Conservation (phyloP, 2,797 vertebrate genomes). For the Tinamus major region DNA sequence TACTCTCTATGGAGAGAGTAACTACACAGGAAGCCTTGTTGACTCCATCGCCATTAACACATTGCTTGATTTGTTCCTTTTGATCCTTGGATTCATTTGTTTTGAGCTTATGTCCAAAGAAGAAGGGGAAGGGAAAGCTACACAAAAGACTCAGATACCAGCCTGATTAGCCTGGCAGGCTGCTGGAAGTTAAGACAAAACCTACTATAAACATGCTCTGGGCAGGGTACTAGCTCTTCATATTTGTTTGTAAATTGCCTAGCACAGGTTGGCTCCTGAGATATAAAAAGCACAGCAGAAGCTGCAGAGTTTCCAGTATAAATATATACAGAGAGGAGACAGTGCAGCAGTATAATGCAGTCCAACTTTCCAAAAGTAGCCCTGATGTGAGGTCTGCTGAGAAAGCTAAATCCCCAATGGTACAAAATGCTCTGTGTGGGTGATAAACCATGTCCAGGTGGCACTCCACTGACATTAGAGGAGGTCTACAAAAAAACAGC, state of each 20-base stretch:
- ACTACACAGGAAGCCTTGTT: neutral
- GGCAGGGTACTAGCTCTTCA: neutral
- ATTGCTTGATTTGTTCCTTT: neutral
- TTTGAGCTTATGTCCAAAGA: neutral
- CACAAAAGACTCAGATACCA: neutral
- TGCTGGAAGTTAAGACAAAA: constrained; percentile 1
- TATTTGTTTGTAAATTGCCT: neutral
- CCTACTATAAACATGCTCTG: neutral
- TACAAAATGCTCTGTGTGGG: constrained; percentile 14
- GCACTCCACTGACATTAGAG: neutral
- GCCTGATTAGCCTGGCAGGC: neutral
- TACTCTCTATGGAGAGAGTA: neutral
- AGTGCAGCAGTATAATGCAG: neutral
- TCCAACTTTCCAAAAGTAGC: constrained; percentile 35
- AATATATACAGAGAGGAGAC: neutral
- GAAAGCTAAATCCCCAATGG: neutral
- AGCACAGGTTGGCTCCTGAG: neutral
- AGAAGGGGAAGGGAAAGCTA: neutral
- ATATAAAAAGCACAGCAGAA: neutral
- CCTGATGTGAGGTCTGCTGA: neutral
- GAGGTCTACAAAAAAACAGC: constrained; percentile 12
- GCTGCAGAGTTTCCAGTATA: neutral
- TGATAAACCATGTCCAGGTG: constrained; percentile 3
- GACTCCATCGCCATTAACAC: neutral
- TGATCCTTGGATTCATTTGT: neutral